These are phyloP conservation scores for Pseudachorutes palmiensis DNA, from an alignment of 1,140 invertebrate species.

Conservation along the genomic window DNA sequence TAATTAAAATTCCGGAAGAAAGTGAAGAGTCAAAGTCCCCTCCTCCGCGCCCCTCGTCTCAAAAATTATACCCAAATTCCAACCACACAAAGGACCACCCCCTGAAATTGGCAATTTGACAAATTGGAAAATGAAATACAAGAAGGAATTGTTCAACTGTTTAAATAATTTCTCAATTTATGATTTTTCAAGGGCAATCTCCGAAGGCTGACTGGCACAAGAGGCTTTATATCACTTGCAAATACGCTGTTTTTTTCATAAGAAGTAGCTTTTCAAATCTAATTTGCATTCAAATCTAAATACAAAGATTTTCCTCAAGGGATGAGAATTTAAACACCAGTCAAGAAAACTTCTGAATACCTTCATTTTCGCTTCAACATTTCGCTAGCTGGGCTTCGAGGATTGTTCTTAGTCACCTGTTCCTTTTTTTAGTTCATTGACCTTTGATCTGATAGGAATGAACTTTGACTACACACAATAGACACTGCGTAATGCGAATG, in stretches of 20 bases:
- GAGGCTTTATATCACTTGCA: neutral
- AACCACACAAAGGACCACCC: neutral
- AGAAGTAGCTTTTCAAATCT: neutral
- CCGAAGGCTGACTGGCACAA: neutral
- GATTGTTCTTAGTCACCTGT: too few relatives aligned
- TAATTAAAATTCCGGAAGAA: too few relatives aligned
- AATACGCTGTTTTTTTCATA: too few relatives aligned
- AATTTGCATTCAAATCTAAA: neutral
- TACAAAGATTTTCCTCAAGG: neutral
- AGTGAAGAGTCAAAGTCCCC: neutral
- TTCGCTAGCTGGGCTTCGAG: too few relatives aligned
- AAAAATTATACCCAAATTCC: neutral
- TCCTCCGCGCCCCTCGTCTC: neutral
- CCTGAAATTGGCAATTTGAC: neutral
- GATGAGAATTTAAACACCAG: neutral
- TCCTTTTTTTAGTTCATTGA: too few relatives aligned
- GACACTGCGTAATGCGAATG: too few relatives aligned
- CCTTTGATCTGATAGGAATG: too few relatives aligned
- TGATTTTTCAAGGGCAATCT: neutral
- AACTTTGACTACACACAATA: too few relatives aligned
- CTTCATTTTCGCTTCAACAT: too few relatives aligned
- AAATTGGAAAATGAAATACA: neutral
- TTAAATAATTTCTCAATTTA: neutral
- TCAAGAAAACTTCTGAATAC: too few relatives aligned
- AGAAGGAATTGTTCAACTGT: neutral